Evolutionary conservation across 2,888 invertebrate species (phyloP), one percentile per base, ranked within the genome.

Genomic region (Lasius platythorax): DNA sequence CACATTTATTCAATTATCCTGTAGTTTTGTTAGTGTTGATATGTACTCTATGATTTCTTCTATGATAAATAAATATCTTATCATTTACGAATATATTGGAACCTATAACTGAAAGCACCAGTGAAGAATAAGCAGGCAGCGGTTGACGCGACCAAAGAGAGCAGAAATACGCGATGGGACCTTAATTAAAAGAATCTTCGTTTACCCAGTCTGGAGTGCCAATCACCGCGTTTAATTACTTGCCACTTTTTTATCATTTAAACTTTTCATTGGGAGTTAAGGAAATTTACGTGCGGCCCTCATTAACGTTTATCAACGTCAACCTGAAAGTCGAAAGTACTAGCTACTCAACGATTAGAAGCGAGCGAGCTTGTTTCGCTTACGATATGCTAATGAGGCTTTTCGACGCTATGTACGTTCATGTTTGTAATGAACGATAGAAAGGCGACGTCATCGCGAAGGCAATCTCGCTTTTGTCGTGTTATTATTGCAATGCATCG

Each of bases 261-360:
- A 91, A 91, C 89, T 91, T 92, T 89, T 87, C 87, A 91, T 91
- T 91, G 90, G 88, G 88, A 90, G 90, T 92, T 88, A 89, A 87
- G 85, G 56, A 90, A 90, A 91, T 91, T 91, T 90, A 89, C 89
- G 88, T 88, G 67, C 70, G 70, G 74, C 58, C 66, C 90, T 92
- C 91, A 87, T 93, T 92, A 93, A 93, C 89, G 92, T 93, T 93
- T 89, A 92, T 92, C 91, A 91, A 87, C 86, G 87, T 89, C 87
- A 74, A 50, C 73, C 76, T 8, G 72, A 58, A 56, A 61, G 43
- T 50, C 58, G 53, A 63, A 67, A 82, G 73, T 56, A 63, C 46
- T 70, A 78, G 75, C 68, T 73, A 83, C 63, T 61, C 83, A 82
- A 83, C 83, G 85, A 87, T 90, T 85, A 87, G 78, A 70, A 70